Evolutionary conservation across 2,888 invertebrate species (phyloP).

Genomic region (Polylopha cassiicola): DNA sequence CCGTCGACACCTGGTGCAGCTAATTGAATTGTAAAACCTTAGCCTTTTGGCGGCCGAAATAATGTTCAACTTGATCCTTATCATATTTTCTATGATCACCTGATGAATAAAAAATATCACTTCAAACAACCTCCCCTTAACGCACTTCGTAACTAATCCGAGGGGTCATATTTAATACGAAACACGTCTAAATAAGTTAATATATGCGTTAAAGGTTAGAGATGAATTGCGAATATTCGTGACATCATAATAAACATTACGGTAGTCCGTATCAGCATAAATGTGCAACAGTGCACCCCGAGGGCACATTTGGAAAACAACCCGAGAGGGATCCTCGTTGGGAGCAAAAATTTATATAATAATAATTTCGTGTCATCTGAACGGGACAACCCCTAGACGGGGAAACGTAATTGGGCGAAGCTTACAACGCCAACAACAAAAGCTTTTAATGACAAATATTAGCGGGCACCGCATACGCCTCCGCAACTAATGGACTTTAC

Average conservation of each 20-base stretch:
- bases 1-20: conserved; percentile 64
- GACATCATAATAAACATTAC: conserved; percentile 30
- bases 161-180: too few species aligned
- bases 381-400: conserved; percentile 39
- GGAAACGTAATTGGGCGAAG: conserved; percentile 33
- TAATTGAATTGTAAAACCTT: conserved; percentile 69
- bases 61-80: conserved; percentile 66
- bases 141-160: too few species aligned
- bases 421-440: conserved; percentile 55
- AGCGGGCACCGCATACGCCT: conserved; percentile 46
- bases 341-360: conserved; percentile 57
- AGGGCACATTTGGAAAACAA: conserved; percentile 58
- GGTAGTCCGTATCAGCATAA: conserved; percentile 24
- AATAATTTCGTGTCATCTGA: conserved; percentile 55
- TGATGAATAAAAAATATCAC: not conserved
- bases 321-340: conserved; percentile 41
- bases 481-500: conserved; percentile 63
- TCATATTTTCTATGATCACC: conserved; percentile 29
- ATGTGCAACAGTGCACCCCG: conserved; percentile 40
- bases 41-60: conserved; percentile 67
- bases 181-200: conserved; percentile 14
- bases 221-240: conserved; percentile 31
- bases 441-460: conserved; percentile 70
- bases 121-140: too few species aligned
- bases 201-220: conserved; percentile 21